Evolutionary conservation across 2,797 vertebrate species (phyloP).

Genomic region (Tenualosa thibaudeaui): DNA sequence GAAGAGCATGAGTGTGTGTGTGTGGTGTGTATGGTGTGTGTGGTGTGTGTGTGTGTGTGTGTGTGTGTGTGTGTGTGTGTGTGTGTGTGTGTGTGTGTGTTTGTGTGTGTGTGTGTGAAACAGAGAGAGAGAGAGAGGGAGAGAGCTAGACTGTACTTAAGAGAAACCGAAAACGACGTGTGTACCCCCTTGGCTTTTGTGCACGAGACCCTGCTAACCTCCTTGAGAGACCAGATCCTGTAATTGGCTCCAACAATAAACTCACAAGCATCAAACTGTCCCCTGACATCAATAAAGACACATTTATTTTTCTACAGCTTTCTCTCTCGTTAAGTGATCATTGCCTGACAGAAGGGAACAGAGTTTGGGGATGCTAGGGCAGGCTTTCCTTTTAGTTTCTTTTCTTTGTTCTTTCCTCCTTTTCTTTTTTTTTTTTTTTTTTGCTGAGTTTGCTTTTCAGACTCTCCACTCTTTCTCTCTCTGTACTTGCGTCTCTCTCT

Average conservation of each 20-base stretch:
- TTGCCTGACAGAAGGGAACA: slow-evolving; percentile 29
- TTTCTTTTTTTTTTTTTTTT: background rate
- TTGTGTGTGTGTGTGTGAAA: background rate
- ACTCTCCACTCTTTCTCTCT: background rate
- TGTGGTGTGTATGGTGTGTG: background rate
- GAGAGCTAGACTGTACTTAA: background rate
- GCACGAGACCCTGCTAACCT: slow-evolving; percentile 50
- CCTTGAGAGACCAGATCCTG: slow-evolving; percentile 21
- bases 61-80: slow-evolving; percentile 2
- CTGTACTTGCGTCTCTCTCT: background rate
- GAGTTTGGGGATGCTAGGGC: slow-evolving; percentile 13
- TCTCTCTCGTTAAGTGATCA: slow-evolving; percentile 42
- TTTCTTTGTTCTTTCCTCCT: background rate
- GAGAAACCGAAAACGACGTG: slow-evolving; percentile 40
- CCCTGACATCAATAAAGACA: slow-evolving; percentile 50
- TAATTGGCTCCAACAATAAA: slow-evolving; percentile 45
- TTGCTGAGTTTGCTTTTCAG: slow-evolving; percentile 3
- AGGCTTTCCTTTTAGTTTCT: background rate
- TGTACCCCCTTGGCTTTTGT: slow-evolving; percentile 41
- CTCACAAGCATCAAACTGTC: slow-evolving; percentile 44
- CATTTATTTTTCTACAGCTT: slow-evolving; percentile 52
- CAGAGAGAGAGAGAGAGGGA: no score
- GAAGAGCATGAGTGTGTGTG: background rate
- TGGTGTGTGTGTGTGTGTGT: background rate
- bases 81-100: background rate